phyloP scores from a whole-genome alignment of 2,888 invertebrate genomes.

The Chloroclystis v-ata region DNA sequence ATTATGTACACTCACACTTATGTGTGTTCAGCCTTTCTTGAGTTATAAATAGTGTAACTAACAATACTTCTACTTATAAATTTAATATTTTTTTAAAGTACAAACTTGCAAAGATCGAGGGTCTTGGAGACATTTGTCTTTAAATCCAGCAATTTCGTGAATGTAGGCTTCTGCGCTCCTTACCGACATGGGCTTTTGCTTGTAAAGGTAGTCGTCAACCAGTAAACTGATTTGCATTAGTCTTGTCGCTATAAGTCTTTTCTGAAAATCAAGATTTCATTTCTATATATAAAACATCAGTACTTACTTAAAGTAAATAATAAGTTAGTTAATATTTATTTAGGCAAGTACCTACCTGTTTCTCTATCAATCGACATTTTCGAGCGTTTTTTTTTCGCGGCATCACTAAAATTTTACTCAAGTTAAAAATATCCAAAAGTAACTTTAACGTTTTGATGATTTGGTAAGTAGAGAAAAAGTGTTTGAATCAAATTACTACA shows the following conservation, averaged over 20 bases:
- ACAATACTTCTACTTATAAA: too few relatives aligned
- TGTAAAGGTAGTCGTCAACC: conserved; percentile 53
- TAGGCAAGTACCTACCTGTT: conserved; percentile 16
- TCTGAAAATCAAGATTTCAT: conserved; percentile 33
- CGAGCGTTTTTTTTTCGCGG: conserved; percentile 1
- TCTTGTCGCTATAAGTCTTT: conserved; percentile 37
- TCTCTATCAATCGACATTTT: background rate
- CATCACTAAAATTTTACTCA: too few relatives aligned
- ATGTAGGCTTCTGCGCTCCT: conserved; percentile 40
- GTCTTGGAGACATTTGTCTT: conserved; percentile 36
- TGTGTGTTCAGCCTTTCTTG: too few relatives aligned
- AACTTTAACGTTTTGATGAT: background rate
- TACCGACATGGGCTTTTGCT: conserved; percentile 40
- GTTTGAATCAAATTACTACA: background rate
- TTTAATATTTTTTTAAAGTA: background rate
- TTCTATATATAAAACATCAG: too few relatives aligned
- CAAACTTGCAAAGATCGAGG: conserved; percentile 47
- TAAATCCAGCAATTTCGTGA: conserved; percentile 41
- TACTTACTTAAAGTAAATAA: too few relatives aligned
- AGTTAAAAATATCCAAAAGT: too few relatives aligned
- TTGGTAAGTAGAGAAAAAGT: background rate
- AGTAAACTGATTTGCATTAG: conserved; percentile 50
- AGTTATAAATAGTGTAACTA: too few relatives aligned
- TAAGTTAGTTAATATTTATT: too few relatives aligned
- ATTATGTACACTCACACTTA: too few relatives aligned